phyloP scores from a whole-genome alignment of 2,888 invertebrate species.

The Rhagonycha lutea region DNA sequence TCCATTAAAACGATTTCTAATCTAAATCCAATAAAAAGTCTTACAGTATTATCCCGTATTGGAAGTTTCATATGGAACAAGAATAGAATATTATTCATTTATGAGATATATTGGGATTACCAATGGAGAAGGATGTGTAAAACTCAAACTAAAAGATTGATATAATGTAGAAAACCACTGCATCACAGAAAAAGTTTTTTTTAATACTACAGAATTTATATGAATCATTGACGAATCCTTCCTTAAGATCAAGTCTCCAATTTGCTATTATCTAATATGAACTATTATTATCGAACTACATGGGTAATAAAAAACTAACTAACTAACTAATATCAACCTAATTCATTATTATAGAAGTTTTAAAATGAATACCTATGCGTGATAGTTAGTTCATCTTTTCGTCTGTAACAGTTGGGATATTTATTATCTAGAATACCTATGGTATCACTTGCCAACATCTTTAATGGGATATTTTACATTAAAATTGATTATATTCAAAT shows the following conservation, averaged over 20 bases:
- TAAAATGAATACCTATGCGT: no score
- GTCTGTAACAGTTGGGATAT: not conserved
- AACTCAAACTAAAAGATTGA: not conserved
- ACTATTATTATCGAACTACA: not conserved
- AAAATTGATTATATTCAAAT: not conserved
- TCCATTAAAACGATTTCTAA: slow-evolving; percentile 10
- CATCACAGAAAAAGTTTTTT: not conserved
- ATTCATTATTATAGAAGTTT: not conserved
- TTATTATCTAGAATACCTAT: not conserved
- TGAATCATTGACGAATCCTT: not conserved
- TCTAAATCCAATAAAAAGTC: not conserved
- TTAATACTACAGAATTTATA: not conserved
- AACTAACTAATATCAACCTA: not conserved
- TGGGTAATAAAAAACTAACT: not conserved
- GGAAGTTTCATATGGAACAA: slow-evolving; percentile 4
- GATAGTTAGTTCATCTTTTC: no score
- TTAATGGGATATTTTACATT: not conserved
- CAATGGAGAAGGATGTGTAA: not conserved
- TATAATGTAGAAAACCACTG: not conserved
- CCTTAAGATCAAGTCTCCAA: not conserved
- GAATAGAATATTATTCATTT: not conserved
- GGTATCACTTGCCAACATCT: not conserved
- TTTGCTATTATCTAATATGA: not conserved
- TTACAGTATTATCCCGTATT: slow-evolving; percentile 7
- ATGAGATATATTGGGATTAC: not conserved